Evolutionary conservation across 64 coral and sea anemone genomes (phyloP), one percentile per base, ranked within the genome.

Genomic region (Anthopleura sola): DNA sequence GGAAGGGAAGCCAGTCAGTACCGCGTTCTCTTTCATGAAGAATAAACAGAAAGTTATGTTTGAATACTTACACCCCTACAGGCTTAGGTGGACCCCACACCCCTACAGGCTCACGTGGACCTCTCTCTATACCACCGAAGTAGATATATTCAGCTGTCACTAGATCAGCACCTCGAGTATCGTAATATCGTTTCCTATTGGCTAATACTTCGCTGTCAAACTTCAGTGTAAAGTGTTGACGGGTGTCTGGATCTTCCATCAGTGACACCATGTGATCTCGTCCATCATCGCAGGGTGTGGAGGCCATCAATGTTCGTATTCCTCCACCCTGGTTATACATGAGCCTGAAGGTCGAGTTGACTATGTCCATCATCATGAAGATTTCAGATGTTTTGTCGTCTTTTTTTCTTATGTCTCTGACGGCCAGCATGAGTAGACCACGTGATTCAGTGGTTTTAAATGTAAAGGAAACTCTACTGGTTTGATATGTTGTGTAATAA

Each of bases 61-160:
- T 71, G 29, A 54, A 36, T 78, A 86, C 89, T 91, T 91, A 91
- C 89, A 91, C 78, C 23, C 85, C 62, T 13, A 15, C 32, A 44
- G 89, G 89, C n/a, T n/a, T n/a, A n/a, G 37, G 64, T 85, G 5
- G 55, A 20, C 68, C 79, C 13, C 78, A 91, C 89, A 91, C 78
- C 23, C 85, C 62, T 13, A 15, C 32, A 44, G 89, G 89, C n/a
- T n/a, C n/a, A n/a, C 55, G 64, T 85, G 5, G 55, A 20, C 68
- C 79, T 20, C 78, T 85, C n/a, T 91, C 84, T 21, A 60, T 68
- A 31, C 89, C 89, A 31, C 84, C 89, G 56, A 84, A 86, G 75
- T 91, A 91, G 21, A 91, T 37, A 68, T 66, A 80, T 1, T 91
- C 23, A 17, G 89, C 37, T 15, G 16, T 54, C 26, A 91, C 51